Conservation (phyloP, 2,113 vertebrate genomes). For the Hippolais icterina region DNA sequence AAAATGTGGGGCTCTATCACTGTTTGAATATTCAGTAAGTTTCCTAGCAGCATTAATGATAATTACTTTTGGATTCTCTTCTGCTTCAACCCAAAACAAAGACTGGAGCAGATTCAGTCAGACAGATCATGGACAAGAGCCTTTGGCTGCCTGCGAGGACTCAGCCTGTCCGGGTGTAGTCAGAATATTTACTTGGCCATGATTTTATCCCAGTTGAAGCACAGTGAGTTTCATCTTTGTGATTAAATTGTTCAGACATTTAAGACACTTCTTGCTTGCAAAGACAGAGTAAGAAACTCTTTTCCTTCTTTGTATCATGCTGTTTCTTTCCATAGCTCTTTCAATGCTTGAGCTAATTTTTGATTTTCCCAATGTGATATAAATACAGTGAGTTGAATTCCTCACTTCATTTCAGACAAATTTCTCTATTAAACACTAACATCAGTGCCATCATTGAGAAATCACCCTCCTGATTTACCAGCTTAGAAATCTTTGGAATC, state of each 20-base stretch:
- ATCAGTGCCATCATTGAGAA: not conserved
- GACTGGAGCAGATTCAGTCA: not conserved
- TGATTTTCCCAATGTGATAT: not conserved
- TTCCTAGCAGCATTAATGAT: not conserved
- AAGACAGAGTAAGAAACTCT: not conserved
- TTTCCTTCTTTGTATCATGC: not conserved
- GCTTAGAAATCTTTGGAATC: not conserved
- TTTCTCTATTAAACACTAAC: not conserved
- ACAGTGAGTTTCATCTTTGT: not conserved
- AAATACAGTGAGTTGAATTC: not conserved
- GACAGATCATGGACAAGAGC: not conserved
- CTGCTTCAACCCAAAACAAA: not conserved
- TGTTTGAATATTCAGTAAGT: not conserved
- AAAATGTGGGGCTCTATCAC: not conserved
- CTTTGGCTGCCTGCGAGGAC: not conserved
- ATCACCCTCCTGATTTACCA: not conserved
- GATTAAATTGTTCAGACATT: not conserved
- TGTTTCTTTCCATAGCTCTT: not conserved
- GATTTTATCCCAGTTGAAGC: not conserved
- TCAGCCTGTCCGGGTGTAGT: not conserved
- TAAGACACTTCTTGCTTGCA: not conserved
- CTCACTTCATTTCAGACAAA: not conserved
- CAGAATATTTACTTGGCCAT: not conserved
- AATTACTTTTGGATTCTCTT: not conserved
- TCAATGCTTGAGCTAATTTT: not conserved